These are phyloP conservation scores for Nothocercus julius DNA, from an alignment of 2,113 vertebrate genomes.

Conservation along the genomic window DNA sequence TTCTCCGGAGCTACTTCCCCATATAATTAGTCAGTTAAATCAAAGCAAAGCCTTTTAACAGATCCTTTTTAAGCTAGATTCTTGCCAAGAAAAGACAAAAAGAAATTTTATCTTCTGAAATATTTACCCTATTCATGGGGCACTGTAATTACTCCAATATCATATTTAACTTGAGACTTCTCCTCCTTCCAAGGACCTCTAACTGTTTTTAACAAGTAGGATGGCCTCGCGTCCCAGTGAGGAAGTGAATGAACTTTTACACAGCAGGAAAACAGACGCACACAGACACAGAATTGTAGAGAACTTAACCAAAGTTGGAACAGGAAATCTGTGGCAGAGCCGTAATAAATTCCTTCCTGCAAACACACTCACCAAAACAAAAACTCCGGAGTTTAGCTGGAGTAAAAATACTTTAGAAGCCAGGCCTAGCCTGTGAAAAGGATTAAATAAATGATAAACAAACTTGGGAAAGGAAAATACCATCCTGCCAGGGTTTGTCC, in stretches of 20 bases:
- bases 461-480: not conserved
- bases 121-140: not conserved
- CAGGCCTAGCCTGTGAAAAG: not conserved
- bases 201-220: not conserved
- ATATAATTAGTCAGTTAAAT: not conserved
- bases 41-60: not conserved
- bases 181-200: not conserved
- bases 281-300: not conserved
- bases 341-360: conserved; percentile 7
- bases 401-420: not conserved
- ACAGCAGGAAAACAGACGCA: not conserved
- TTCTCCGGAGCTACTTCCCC: not conserved
- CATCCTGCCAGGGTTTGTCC: not conserved
- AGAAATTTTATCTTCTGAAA: not conserved
- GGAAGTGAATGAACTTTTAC: not conserved
- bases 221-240: not conserved
- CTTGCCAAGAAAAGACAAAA: not conserved
- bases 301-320: not conserved
- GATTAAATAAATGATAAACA: not conserved
- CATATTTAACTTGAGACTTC: not conserved
- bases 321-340: not conserved
- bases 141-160: not conserved
- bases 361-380: not conserved
- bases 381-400: not conserved
- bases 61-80: not conserved